These are phyloP conservation scores for Sorex maritimensis DNA, from an alignment of 2,797 vertebrate species.

Conservation along the genomic window DNA sequence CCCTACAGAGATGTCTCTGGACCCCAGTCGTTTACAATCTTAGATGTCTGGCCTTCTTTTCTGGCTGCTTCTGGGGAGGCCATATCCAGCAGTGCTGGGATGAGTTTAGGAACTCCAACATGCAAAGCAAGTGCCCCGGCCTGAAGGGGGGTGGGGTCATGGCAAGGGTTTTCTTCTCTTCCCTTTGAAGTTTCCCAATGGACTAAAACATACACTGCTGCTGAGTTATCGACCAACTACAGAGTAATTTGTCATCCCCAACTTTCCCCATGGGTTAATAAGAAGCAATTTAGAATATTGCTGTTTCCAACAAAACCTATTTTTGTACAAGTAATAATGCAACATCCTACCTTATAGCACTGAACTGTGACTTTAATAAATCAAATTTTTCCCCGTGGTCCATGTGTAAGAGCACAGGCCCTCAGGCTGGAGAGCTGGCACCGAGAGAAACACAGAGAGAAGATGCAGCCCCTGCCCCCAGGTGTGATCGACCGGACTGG, in stretches of 20 bases:
- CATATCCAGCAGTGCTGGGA: too few species aligned
- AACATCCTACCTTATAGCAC: neutral
- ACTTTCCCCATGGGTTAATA: constrained; percentile 1
- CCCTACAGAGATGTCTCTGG: too few species aligned
- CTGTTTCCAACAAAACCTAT: constrained; percentile 42
- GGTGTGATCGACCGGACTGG: constrained; percentile 20
- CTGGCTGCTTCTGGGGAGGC: too few species aligned
- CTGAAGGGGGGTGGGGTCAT: too few species aligned
- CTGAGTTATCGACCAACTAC: neutral
- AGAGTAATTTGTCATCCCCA: constrained; percentile 38
- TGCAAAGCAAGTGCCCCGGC: too few species aligned
- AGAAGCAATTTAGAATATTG: constrained; percentile 66
- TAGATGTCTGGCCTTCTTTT: too few species aligned
- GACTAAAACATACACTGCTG: constrained; percentile 36
- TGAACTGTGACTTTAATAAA: constrained; percentile 20
- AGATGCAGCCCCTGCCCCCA: constrained; percentile 18
- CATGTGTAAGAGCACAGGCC: neutral
- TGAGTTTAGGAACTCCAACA: too few species aligned
- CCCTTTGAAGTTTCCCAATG: constrained; percentile 46
- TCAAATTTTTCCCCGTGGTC: constrained; percentile 20
- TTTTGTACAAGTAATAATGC: constrained; percentile 52
- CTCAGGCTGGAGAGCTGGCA: too few species aligned
- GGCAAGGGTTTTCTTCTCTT: neutral
- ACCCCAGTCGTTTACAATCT: too few species aligned
- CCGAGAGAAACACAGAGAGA: neutral